Percentiles rank a stretch among this genome's conserved stretches.
These are phyloP conservation scores for Arrhopalites spinosus DNA, from an alignment of 2,888 invertebrate species.

Conservation along the genomic window DNA sequence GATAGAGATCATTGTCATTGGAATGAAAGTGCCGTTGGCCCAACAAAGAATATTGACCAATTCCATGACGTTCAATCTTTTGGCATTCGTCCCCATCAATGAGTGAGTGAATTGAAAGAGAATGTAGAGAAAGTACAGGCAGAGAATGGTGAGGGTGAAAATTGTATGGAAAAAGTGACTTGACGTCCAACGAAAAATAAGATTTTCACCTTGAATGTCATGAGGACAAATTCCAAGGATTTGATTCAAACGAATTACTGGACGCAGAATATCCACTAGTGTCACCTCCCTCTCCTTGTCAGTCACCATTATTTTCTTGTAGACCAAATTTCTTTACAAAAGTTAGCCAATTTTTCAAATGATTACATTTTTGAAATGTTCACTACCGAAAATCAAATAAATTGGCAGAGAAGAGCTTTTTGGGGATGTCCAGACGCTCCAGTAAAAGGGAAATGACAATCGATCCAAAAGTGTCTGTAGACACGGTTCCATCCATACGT, in stretches of 20 bases:
- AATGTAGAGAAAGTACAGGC: conserved; percentile 40
- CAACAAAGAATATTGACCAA: conserved; percentile 42
- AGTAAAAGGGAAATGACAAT: no score
- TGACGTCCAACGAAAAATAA: conserved; percentile 47
- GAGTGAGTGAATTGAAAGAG: conserved; percentile 42
- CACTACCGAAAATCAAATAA: no score
- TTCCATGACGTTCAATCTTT: conserved; percentile 39
- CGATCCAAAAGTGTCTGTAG: no score
- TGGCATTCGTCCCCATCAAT: conserved; percentile 36
- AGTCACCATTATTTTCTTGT: no score
- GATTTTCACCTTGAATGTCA: conserved; percentile 44
- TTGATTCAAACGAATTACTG: conserved; percentile 50
- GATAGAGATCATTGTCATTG: conserved; percentile 46
- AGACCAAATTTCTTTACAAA: background rate
- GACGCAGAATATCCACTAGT: conserved; percentile 23
- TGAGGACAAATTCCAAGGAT: conserved; percentile 53
- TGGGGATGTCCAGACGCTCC: no score
- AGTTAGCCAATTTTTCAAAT: no score
- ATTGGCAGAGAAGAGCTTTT: no score
- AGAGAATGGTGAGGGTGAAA: conserved; percentile 43
- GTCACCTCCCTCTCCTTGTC: background rate
- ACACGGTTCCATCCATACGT: no score
- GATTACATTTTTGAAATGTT: no score
- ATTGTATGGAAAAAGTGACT: conserved; percentile 44
- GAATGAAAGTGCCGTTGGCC: conserved; percentile 42